These are phyloP conservation scores for Triops cancriformis DNA, from an alignment of 1,140 invertebrate genomes.

Conservation along the genomic window DNA sequence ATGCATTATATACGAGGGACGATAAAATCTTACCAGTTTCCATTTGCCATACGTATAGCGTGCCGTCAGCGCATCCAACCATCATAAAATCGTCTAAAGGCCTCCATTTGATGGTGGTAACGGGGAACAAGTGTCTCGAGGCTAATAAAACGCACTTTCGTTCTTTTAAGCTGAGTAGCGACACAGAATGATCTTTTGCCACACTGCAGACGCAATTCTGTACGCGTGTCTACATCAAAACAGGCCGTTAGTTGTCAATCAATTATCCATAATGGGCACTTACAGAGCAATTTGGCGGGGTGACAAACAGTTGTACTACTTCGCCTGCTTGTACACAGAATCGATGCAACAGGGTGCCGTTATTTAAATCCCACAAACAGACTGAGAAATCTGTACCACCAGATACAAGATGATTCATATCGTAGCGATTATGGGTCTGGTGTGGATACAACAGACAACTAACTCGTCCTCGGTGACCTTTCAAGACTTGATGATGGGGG, in stretches of 20 bases:
- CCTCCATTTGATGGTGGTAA: constrained; percentile 92
- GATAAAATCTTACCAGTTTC: constrained; percentile 66
- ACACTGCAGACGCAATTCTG: constrained; percentile 94
- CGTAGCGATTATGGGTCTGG: constrained; percentile 83
- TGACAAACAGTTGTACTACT: constrained; percentile 43
- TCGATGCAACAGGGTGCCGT: constrained; percentile 77
- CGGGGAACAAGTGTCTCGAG: constrained; percentile 91
- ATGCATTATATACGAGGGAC: background rate
- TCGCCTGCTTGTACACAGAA: constrained; percentile 90
- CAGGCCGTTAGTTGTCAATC: background rate
- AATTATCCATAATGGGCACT: no score
- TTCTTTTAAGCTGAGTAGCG: constrained; percentile 84
- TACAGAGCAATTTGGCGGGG: constrained; percentile 34
- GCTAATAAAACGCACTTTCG: constrained; percentile 91
- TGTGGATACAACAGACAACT: constrained; percentile 94
- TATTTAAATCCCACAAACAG: constrained; percentile 92
- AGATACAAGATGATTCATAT: constrained; percentile 81
- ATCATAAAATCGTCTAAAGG: constrained; percentile 97
- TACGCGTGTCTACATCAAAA: constrained; percentile 63
- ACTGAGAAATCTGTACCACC: constrained; percentile 97
- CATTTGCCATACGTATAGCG: constrained; percentile 99
- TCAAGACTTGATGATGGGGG: constrained; percentile 76
- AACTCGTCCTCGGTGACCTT: constrained; percentile 85
- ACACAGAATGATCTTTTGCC: constrained; percentile 94
- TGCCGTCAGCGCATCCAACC: constrained; percentile 93